Evolutionary conservation across 2,888 invertebrate species (phyloP), one percentile per base, ranked within the genome.

Genomic region (Pollenia labialis): DNA sequence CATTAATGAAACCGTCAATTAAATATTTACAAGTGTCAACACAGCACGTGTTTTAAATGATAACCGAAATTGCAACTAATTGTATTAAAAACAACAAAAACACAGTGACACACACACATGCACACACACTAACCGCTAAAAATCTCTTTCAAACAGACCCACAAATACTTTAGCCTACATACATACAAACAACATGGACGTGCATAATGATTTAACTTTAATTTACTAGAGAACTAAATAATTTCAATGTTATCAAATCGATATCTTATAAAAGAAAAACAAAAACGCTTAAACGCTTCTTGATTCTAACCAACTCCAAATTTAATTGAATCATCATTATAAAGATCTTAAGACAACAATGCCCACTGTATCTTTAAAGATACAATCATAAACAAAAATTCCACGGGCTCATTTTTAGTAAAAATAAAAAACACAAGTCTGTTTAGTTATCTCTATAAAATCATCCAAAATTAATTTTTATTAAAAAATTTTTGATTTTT

Each of bases 41-140:
- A 87, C 81, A 87, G 87, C 87, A 87, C 87, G 87, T 87, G 87
- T 87, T 87, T 87, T 87, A 87, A 87, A 87, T 87, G 87, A 87
- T 87, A 87, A 87, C 87, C 84, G 81, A 87, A 87, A 87, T 87
- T 87, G 84, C 87, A 87, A 87, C 87, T 87, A 87, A 87, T 87
- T 87, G 84, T 84, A 77, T 81, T 84, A 52, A 23, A 81, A 76
- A 77, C 74, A 72, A 64, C 40, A 72, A 74, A 23, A 69, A 54
- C 44, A 18, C 50, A 18, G 8, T 14, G 4, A 68, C 10, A 68
- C 32, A 32, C 42, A 56, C 40, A 32, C n/a, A n/a, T n/a, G n/a
- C 12, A n/a, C 40, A 58, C 48, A 50, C 14, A 23, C 52, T 11
- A 12, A 12, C 14, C 18, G 46, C n/a, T 46, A 32, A 32, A 32